A percentile compares a stretch with the other conserved stretches of the same genome.
Conservation (phyloP, 2,888 invertebrate species). For the Phrixothrix hirtus region DNA sequence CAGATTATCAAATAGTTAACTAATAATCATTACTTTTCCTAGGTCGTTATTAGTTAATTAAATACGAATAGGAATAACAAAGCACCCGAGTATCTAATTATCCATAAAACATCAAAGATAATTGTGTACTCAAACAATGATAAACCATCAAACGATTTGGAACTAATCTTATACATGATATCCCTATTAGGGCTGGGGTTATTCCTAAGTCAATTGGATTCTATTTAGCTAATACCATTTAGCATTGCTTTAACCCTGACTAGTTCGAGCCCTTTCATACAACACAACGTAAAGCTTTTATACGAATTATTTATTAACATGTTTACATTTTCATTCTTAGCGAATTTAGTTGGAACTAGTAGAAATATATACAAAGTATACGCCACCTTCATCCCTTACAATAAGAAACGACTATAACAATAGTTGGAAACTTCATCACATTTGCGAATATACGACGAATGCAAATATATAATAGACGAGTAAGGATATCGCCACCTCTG, state of each 20-base stretch:
- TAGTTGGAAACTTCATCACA: constrained; percentile 35
- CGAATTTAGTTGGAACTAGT: not conserved
- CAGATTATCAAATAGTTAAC: too few species aligned
- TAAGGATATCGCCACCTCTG: constrained; percentile 46
- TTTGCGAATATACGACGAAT: constrained; percentile 35
- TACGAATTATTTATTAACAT: constrained; percentile 11
- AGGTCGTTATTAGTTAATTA: too few species aligned
- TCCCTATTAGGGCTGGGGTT: constrained; percentile 34
- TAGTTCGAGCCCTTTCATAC: constrained; percentile 6
- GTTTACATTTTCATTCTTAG: constrained; percentile 2
- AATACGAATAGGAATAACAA: too few species aligned
- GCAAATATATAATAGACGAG: constrained; percentile 34
- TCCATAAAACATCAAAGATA: too few species aligned
- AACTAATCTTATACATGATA: constrained; percentile 33
- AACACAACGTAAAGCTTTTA: constrained; percentile 6
- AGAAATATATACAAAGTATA: constrained; percentile 6
- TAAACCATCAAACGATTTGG: constrained; percentile 29
- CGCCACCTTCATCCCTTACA: constrained; percentile 10
- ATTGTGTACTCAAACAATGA: constrained; percentile 24
- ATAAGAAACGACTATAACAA: constrained; percentile 12
- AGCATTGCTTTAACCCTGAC: constrained; percentile 8
- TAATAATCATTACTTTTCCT: too few species aligned
- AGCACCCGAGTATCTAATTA: too few species aligned
- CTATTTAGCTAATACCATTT: constrained; percentile 40
- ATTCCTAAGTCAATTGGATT: constrained; percentile 40